Percentiles rank a stretch among this genome's conserved stretches.
Conservation (phyloP, 2,797 vertebrate species). For the Danio albolineatus region DNA sequence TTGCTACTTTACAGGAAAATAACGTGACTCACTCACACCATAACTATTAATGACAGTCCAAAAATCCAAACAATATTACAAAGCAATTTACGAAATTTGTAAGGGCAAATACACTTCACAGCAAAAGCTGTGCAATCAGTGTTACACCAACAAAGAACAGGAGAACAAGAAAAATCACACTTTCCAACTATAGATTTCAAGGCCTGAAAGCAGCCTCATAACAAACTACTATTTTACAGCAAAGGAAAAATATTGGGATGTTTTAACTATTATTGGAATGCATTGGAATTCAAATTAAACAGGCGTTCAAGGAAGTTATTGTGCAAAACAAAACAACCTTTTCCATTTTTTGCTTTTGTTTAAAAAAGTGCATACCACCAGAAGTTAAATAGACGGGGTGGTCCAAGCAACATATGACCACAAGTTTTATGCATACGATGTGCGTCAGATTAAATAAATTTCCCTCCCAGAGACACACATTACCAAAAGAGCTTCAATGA, state of each 20-base stretch:
- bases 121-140: conserved; percentile 16
- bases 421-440: not conserved
- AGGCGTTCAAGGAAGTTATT: conserved; percentile 54
- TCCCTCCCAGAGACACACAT: conserved; percentile 6
- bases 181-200: not conserved
- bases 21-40: not conserved
- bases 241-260: not conserved
- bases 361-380: conserved; percentile 14
- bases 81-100: conserved; percentile 10
- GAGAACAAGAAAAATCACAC: not conserved
- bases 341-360: not conserved
- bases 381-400: not conserved
- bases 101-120: conserved; percentile 7
- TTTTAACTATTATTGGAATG: not conserved
- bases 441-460: not conserved
- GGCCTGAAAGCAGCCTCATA: conserved; percentile 11
- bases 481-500: conserved; percentile 18
- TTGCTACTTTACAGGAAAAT: conserved; percentile 12
- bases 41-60: conserved; percentile 6
- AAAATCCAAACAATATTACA: conserved; percentile 19
- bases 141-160: not conserved
- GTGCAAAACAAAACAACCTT: conserved; percentile 72
- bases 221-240: not conserved
- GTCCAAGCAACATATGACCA: not conserved
- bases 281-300: not conserved